phyloP scores from a whole-genome alignment of 2,797 vertebrate genomes.

The Emys orbicularis region DNA sequence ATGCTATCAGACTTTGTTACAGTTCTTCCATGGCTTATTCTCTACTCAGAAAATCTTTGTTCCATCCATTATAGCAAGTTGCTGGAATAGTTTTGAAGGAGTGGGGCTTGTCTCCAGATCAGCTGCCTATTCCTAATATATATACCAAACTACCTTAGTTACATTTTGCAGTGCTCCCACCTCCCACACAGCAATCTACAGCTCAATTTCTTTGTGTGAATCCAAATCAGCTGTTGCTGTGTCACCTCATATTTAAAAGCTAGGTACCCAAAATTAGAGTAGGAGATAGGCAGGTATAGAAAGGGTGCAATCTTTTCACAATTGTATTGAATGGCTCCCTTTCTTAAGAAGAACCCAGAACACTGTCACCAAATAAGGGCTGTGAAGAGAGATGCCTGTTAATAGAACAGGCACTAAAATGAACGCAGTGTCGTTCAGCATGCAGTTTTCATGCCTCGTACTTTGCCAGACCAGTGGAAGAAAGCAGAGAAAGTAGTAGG shows the following conservation, averaged over 20 bases:
- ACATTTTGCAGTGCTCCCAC: neutral
- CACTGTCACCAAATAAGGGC: neutral
- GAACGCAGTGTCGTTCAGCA: neutral
- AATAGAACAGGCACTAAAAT: neutral
- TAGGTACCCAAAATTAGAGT: neutral
- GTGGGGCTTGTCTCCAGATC: slow-evolving; percentile 33
- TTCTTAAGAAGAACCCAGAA: neutral
- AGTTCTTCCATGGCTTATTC: slow-evolving; percentile 59
- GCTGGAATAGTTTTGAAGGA: slow-evolving; percentile 34
- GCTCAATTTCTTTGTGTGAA: neutral
- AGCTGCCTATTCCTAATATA: slow-evolving; percentile 69
- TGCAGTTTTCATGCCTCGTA: neutral
- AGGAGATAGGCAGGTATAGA: neutral
- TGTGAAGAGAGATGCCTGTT: neutral
- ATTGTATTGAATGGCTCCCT: neutral
- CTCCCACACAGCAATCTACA: neutral
- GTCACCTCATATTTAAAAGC: slow-evolving; percentile 33
- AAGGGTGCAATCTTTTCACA: neutral
- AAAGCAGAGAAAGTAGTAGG: neutral
- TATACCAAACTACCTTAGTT: neutral
- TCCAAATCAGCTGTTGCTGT: slow-evolving; percentile 48
- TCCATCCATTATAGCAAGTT: neutral
- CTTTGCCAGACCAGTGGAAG: neutral
- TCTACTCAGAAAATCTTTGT: slow-evolving; percentile 16
- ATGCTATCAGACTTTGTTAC: slow-evolving; percentile 45